phyloP scores from a whole-genome alignment of 2,797 vertebrate species.

The Falco cherrug region DNA sequence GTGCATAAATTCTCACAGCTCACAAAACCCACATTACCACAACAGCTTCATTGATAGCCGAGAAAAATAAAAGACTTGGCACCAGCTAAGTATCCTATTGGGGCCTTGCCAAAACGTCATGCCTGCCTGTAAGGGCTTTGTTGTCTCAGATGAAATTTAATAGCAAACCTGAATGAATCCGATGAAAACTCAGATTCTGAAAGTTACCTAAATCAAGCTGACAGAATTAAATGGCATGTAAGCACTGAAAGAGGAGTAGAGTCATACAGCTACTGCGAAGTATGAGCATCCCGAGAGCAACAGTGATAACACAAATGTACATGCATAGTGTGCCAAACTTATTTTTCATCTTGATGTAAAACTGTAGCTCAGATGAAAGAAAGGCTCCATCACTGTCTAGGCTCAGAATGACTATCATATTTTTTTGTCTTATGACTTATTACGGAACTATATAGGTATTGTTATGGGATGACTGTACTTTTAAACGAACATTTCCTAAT shows the following conservation, averaged over 20 bases:
- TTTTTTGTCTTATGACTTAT: neutral
- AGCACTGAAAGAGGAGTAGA: neutral
- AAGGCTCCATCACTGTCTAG: neutral
- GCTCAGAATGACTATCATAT: neutral
- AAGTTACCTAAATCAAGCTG: constrained; percentile 43
- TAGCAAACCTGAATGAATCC: constrained; percentile 68
- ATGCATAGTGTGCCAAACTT: neutral
- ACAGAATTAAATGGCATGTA: constrained; percentile 11
- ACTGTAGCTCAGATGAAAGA: neutral
- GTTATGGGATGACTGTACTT: neutral
- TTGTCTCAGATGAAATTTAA: constrained; percentile 68
- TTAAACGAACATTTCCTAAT: neutral
- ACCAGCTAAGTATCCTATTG: constrained; percentile 72
- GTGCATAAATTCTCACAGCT: constrained; percentile 82
- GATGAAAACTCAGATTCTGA: constrained; percentile 58
- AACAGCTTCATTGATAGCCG: constrained; percentile 83
- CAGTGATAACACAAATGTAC: neutral
- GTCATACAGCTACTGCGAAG: neutral
- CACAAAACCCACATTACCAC: constrained; percentile 81
- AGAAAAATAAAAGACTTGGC: constrained; percentile 81
- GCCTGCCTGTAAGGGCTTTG: constrained; percentile 69
- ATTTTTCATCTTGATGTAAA: neutral
- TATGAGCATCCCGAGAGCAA: neutral
- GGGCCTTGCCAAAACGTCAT: constrained; percentile 76
- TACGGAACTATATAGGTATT: neutral